These are phyloP conservation scores for Boleophthalmus pectinirostris DNA, from an alignment of 2,113 vertebrate species.

Conservation along the genomic window DNA sequence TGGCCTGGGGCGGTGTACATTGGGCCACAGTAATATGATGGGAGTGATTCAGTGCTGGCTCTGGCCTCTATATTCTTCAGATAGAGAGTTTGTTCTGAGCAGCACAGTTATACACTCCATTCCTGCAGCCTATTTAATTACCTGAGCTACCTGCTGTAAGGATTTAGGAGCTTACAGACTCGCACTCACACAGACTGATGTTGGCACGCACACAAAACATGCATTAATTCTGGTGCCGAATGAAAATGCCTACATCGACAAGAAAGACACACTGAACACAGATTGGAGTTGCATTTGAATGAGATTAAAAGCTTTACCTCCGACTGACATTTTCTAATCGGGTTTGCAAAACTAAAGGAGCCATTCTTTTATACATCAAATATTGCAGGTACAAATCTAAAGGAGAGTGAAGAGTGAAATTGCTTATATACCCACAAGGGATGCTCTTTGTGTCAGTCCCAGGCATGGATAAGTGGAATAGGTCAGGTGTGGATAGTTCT, in stretches of 20 bases:
- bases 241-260: conserved; percentile 19
- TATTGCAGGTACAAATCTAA: background rate
- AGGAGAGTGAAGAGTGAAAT: background rate
- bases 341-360: conserved; percentile 23
- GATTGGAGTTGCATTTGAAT: conserved; percentile 33
- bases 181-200: conserved; percentile 3
- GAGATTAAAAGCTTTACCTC: conserved; percentile 42
- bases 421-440: no score
- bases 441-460: background rate
- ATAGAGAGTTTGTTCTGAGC: conserved; percentile 35
- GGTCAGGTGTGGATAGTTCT: background rate
- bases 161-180: conserved; percentile 29
- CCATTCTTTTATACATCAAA: background rate
- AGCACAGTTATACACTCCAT: conserved; percentile 39
- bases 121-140: conserved; percentile 53
- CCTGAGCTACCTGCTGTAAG: conserved; percentile 38
- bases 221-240: conserved; percentile 14
- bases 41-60: conserved; percentile 46
- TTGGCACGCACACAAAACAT: conserved; percentile 7
- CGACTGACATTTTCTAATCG: conserved; percentile 22
- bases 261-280: conserved; percentile 32
- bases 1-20: conserved; percentile 27
- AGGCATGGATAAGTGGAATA: background rate
- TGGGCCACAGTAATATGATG: conserved; percentile 52
- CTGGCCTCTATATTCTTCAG: conserved; percentile 15